These are phyloP conservation scores for Percopsis omiscomaycus DNA, from an alignment of 2,797 vertebrate genomes.

Conservation along the genomic window DNA sequence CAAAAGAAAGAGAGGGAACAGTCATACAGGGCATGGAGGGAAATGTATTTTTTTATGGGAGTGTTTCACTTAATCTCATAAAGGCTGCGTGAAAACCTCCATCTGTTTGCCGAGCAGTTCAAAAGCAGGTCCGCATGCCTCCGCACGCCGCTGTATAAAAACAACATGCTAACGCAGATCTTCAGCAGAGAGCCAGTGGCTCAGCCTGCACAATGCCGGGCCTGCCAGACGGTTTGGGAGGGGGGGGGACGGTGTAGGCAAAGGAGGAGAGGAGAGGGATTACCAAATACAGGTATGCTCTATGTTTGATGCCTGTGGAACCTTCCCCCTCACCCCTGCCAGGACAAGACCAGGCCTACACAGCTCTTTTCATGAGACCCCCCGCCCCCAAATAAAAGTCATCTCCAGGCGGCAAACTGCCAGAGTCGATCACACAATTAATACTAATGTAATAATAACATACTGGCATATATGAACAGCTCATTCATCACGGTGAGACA, in stretches of 20 bases:
- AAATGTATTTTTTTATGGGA: constrained; percentile 71
- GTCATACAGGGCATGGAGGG: constrained; percentile 42
- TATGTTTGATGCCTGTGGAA: constrained; percentile 21
- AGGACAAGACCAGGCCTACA: constrained; percentile 74
- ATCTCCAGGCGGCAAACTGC: constrained; percentile 70
- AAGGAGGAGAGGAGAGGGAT: neutral
- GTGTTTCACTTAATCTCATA: constrained; percentile 80
- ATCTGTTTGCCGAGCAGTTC: constrained; percentile 73
- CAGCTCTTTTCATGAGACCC: constrained; percentile 70
- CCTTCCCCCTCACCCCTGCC: constrained; percentile 33
- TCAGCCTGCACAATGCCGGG: constrained; percentile 68
- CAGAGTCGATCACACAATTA: constrained; percentile 70
- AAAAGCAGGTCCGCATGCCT: constrained; percentile 75
- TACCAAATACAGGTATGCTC: too few relatives aligned
- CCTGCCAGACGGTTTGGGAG: constrained; percentile 52
- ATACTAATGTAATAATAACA: constrained; percentile 67
- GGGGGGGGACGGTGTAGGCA: neutral
- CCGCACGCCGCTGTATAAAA: constrained; percentile 76
- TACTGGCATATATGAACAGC: constrained; percentile 59
- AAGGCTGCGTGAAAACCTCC: constrained; percentile 73
- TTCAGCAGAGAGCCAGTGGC: constrained; percentile 62
- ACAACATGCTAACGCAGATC: constrained; percentile 76
- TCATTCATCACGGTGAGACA: constrained; percentile 67
- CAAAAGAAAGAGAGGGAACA: constrained; percentile 32
- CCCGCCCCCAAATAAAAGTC: constrained; percentile 40